These are phyloP conservation scores for Pecten maximus DNA, from an alignment of 2,888 invertebrate genomes.

Conservation along the genomic window DNA sequence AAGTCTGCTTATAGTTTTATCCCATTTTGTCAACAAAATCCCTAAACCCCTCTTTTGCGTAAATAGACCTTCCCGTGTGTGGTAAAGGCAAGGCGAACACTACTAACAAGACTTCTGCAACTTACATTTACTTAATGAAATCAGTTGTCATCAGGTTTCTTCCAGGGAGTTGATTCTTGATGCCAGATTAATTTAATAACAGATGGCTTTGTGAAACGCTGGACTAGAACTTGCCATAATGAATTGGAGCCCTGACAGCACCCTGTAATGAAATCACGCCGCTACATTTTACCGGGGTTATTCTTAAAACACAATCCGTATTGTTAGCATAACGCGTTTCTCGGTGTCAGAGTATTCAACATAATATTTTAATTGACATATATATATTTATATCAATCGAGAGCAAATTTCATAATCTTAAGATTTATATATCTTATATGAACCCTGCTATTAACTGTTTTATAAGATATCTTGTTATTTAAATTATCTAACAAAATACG, in stretches of 20 bases:
- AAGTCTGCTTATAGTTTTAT: too few relatives aligned
- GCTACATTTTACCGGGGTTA: neutral
- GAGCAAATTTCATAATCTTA: too few relatives aligned
- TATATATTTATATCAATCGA: too few relatives aligned
- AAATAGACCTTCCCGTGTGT: neutral
- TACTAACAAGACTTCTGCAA: neutral
- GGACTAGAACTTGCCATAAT: neutral
- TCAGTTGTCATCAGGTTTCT: neutral
- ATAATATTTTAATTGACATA: too few relatives aligned
- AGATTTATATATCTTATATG: too few relatives aligned
- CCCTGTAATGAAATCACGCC: neutral
- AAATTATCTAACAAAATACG: too few relatives aligned
- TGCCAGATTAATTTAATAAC: slow-evolving; percentile 26
- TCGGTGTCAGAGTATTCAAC: too few relatives aligned
- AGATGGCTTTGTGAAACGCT: slow-evolving; percentile 22
- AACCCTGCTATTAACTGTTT: too few relatives aligned
- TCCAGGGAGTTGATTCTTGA: neutral
- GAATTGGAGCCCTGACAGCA: neutral
- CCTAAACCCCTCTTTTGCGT: neutral
- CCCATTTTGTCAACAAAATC: too few relatives aligned
- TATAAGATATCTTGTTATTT: too few relatives aligned
- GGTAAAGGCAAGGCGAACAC: neutral
- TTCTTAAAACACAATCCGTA: neutral
- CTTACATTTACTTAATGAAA: neutral
- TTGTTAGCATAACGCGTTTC: neutral